Percentiles rank a stretch among this genome's conserved stretches.
Conservation (phyloP, 2,888 invertebrate species). For the Leucophenga montana region DNA sequence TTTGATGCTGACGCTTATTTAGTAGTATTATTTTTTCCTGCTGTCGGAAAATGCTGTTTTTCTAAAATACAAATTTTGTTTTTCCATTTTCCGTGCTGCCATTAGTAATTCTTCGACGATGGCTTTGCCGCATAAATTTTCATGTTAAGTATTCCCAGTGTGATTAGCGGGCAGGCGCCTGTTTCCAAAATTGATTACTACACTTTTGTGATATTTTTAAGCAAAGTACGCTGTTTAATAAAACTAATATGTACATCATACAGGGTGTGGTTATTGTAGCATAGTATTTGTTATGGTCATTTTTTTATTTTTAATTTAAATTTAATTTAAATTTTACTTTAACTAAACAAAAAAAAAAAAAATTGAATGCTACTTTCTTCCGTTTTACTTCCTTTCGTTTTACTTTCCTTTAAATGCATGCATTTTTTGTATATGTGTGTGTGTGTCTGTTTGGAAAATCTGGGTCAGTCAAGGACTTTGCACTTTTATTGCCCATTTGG, state of each 20-base stretch:
- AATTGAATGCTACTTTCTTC: neutral
- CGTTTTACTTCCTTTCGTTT: neutral
- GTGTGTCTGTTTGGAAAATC: slow-evolving; percentile 37
- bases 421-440: neutral
- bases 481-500: slow-evolving; percentile 51
- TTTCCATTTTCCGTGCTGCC: neutral
- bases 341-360: neutral
- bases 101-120: neutral
- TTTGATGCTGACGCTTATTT: slow-evolving; percentile 1
- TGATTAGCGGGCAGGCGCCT: neutral
- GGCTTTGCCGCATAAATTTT: slow-evolving; percentile 5
- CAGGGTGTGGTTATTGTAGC: slow-evolving; percentile 17
- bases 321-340: slow-evolving; percentile 9
- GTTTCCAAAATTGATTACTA: neutral
- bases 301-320: neutral
- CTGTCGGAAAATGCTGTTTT: slow-evolving; percentile 5
- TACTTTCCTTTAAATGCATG: neutral
- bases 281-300: too few relatives aligned
- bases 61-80: neutral
- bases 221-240: neutral
- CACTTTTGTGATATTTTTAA: too few relatives aligned
- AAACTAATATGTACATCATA: neutral
- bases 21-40: too few relatives aligned
- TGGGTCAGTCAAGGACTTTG: slow-evolving; percentile 61
- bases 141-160: slow-evolving; percentile 3